phyloP scores from a whole-genome alignment of 2,113 vertebrate species.

The Pluvialis apricaria region DNA sequence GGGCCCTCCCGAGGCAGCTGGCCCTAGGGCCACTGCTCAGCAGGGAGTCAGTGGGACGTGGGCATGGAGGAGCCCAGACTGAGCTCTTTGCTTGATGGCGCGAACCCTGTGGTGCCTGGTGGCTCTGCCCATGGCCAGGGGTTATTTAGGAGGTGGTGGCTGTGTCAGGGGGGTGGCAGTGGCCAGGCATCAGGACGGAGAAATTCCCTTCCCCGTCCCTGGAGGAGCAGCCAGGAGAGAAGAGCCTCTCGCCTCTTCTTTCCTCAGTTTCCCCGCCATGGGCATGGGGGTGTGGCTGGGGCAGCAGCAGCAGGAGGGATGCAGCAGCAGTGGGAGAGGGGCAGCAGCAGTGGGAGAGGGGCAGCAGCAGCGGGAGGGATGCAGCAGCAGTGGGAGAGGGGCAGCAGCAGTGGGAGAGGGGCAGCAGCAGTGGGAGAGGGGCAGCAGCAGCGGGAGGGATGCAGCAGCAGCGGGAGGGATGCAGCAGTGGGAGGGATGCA shows the following conservation, averaged over 20 bases:
- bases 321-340: too few relatives aligned
- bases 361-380: too few relatives aligned
- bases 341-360: too few relatives aligned
- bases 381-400: too few relatives aligned
- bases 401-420: too few relatives aligned
- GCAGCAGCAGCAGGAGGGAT: neutral
- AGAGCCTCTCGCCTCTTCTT: neutral
- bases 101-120: neutral
- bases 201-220: neutral
- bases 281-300: too few relatives aligned
- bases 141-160: neutral
- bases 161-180: neutral
- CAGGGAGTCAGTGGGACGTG: too few relatives aligned
- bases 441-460: too few relatives aligned
- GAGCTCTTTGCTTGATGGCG: neutral
- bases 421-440: too few relatives aligned
- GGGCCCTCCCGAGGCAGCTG: neutral
- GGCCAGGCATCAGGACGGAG: neutral
- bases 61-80: neutral
- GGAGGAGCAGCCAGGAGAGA: neutral
- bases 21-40: neutral
- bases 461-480: neutral
- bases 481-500: too few relatives aligned
- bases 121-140: neutral
- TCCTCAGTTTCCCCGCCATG: neutral